Percentiles rank a stretch among this genome's conserved stretches.
These are phyloP conservation scores for Leptinotarsa haldemani DNA, from an alignment of 2,888 invertebrate genomes.

Conservation along the genomic window DNA sequence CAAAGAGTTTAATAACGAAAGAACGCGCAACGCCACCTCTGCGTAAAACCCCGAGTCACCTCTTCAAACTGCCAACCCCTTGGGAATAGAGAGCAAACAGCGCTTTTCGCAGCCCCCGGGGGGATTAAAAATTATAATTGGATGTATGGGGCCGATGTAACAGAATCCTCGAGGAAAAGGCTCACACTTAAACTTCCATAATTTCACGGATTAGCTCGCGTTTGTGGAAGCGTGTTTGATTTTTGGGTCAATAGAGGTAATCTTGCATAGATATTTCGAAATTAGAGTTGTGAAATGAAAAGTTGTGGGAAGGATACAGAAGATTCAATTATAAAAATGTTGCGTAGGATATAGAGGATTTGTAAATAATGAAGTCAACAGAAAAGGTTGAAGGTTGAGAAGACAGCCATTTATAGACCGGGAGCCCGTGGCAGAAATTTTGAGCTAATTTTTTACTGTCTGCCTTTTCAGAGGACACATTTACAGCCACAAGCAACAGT, in stretches of 20 bases:
- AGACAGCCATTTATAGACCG: no score
- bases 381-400: no score
- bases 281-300: not conserved
- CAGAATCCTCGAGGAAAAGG: slow-evolving; percentile 40
- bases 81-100: slow-evolving; percentile 57
- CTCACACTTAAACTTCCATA: slow-evolving; percentile 40
- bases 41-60: not conserved
- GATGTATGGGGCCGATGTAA: slow-evolving; percentile 55
- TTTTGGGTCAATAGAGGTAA: slow-evolving; percentile 36
- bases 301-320: not conserved
- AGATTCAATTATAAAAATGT: not conserved
- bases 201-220: slow-evolving; percentile 44
- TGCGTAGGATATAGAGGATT: no score
- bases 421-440: no score
- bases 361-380: no score
- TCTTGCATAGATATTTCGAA: slow-evolving; percentile 18
- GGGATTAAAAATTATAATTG: slow-evolving; percentile 67
- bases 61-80: not conserved
- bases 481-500: no score
- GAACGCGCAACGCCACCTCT: not conserved
- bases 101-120: slow-evolving; percentile 59
- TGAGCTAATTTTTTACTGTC: no score
- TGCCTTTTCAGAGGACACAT: no score
- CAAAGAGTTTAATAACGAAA: not conserved
- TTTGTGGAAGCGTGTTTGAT: slow-evolving; percentile 28